Evolutionary conservation across 2,113 vertebrate species (phyloP), one percentile per base, ranked within the genome.

Genomic region (Dissostichus mawsoni): DNA sequence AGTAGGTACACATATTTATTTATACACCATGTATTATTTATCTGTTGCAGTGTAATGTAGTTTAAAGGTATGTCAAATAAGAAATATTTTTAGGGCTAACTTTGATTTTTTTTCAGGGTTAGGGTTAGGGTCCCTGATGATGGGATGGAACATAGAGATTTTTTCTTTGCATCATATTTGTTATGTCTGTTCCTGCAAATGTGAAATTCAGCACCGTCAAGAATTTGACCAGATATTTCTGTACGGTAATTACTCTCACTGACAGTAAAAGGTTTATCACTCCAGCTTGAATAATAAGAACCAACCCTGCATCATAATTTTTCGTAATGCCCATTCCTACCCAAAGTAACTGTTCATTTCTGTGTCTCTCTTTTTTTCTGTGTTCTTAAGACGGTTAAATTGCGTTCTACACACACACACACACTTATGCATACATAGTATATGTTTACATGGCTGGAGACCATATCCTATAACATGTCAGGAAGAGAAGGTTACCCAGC

Each of bases 391-490:
- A 70, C 33, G 14, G 12, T 53, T 14, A 5, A 78, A 47, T 2
- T 63, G 9, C 44, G 45, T 61, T 9, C 41, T 58, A 20, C 11
- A 80, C 66, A 45, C 53, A 74, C 23, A 23, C 36, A 68, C 69
- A 47, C 45, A 65, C 33, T n/a, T 56, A 36, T 36, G 55, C 23
- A 58, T 52, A 8, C n/a, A 8, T 25, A 52, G 25, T 62, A 20
- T 65, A 50, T 88, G 50, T 85, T 73, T 62, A 72, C 45, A 81
- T 84, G 83, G 57, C 77, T 80, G 55, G 59, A 84, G 70, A 82
- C 63, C 50, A 44, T 36, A 17, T 73, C 56, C 66, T 65, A 17
- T 83, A 85, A 84, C 64, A 85, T 73, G 51, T 90, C 77, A 82
- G 68, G 18, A 66, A 71, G 66, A 66, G 56, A 80, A 69, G 29